phyloP scores from a whole-genome alignment of 2,113 vertebrate species.

The Oriolus oriolus region DNA sequence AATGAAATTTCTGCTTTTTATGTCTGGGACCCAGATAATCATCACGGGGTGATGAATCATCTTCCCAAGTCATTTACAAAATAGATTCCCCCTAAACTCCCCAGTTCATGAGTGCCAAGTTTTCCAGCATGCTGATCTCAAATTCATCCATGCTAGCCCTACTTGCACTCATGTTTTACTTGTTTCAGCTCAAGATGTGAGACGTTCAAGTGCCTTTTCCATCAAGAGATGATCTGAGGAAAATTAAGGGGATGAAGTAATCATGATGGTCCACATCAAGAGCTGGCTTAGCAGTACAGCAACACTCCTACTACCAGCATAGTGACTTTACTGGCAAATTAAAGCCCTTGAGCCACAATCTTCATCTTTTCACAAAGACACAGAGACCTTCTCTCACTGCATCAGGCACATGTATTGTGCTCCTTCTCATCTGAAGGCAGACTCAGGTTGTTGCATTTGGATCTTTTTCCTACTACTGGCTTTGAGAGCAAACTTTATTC shows the following conservation, averaged over 20 bases:
- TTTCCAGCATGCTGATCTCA: background rate
- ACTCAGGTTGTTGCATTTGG: background rate
- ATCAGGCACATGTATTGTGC: background rate
- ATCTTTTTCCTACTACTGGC: background rate
- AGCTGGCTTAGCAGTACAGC: background rate
- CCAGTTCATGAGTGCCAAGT: background rate
- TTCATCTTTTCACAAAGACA: background rate
- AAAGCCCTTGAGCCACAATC: background rate
- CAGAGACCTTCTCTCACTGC: background rate
- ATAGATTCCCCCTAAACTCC: background rate
- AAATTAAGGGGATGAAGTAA: background rate
- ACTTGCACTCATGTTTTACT: background rate
- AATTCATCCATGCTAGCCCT: background rate
- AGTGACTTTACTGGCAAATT: background rate
- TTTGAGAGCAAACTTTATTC: background rate
- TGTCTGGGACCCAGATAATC: background rate
- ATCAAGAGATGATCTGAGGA: background rate
- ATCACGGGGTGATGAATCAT: constrained; percentile 19
- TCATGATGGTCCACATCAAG: background rate
- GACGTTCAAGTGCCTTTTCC: background rate
- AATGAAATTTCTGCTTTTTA: background rate
- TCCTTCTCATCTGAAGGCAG: background rate
- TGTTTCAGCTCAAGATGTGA: background rate
- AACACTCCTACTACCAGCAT: background rate
- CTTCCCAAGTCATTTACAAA: background rate